Percentiles rank a stretch among this genome's conserved stretches.
Conservation (phyloP, 2,113 vertebrate genomes). For the Plecturocebus donacophilus region DNA sequence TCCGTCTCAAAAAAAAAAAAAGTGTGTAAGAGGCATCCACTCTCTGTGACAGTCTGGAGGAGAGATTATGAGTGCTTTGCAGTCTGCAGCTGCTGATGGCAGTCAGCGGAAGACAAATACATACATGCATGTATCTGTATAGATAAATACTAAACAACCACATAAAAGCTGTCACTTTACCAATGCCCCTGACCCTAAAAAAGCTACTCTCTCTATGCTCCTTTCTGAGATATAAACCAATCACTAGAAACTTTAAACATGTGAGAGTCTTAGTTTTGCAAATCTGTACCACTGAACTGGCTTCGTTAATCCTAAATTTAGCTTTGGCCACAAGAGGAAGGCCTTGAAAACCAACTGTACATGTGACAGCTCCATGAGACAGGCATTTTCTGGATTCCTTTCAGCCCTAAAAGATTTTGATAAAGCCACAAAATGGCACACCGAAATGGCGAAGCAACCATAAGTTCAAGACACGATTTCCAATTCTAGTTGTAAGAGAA, state of each 20-base stretch:
- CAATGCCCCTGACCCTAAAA: not conserved
- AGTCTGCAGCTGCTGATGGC: not conserved
- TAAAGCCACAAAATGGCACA: not conserved
- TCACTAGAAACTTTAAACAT: not conserved
- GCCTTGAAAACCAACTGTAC: not conserved
- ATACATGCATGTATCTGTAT: not conserved
- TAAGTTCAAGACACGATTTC: constrained; percentile 1
- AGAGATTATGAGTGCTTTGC: not conserved
- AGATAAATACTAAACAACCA: not conserved
- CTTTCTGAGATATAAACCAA: not conserved
- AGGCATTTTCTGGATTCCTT: constrained; percentile 6
- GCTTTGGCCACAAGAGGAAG: not conserved
- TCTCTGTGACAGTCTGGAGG: not conserved
- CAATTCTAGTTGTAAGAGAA: constrained; percentile 4
- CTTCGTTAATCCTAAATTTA: not conserved
- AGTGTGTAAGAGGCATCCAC: not conserved
- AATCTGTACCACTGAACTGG: not conserved
- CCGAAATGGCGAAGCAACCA: not conserved
- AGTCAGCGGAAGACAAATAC: not conserved
- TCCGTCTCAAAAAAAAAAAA: too few relatives aligned
- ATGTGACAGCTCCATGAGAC: not conserved
- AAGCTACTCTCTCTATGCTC: not conserved
- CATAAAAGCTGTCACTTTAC: not conserved
- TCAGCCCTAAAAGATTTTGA: not conserved
- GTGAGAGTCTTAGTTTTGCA: constrained; percentile 3